Base-by-base conservation (phyloP, 2,797 vertebrate genomes). In the Pseudomugil gertrudae region DNA sequence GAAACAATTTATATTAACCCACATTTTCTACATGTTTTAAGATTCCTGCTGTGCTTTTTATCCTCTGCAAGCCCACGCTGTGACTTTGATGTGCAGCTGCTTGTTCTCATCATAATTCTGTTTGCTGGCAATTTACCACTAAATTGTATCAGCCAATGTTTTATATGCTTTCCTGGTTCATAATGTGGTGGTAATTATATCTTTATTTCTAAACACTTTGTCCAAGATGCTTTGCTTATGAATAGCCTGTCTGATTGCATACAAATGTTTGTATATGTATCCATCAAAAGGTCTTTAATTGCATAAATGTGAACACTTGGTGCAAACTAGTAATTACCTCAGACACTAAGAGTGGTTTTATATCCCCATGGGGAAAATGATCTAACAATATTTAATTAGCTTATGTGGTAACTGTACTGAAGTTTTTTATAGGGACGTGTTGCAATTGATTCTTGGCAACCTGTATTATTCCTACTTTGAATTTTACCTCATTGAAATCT, bases 361-460 rank as follows among this genome's bases (percentile, higher is more conserved):
- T 54, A 61, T 6, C 60, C 57, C 35, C 57, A 5, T n/a, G 14
- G 21, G 17, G 58, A 67, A 57, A 58, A 72, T 58, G 38, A 56
- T 29, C 17, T 50, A 68, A 57, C n/a, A 19, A 27, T 60, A 26
- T 68, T 33, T 40, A 72, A 64, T 69, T 58, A 66, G 9, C 27
- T 50, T 45, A 21, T 11, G 7, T 32, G 21, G 32, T 62, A 52
- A 66, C 40, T 58, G 15, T 5, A 23, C 24, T 50, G 48, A 50
- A 50, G 45, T 15, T 43, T 29, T 50, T 63, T 33, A 32, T 56
- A 30, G 40, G 62, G 63, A 71, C 17, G 29, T 4, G n/a, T 73
- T 76, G 27, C 56, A 71, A 72, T 56, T 21, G 11, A 68, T 72
- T 63, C n/a, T n/a, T 17, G 33, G 21, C 4, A 51, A 68, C 72